Base-by-base conservation (phyloP, 1,140 invertebrate genomes). In the Nasonia giraulti region DNA sequence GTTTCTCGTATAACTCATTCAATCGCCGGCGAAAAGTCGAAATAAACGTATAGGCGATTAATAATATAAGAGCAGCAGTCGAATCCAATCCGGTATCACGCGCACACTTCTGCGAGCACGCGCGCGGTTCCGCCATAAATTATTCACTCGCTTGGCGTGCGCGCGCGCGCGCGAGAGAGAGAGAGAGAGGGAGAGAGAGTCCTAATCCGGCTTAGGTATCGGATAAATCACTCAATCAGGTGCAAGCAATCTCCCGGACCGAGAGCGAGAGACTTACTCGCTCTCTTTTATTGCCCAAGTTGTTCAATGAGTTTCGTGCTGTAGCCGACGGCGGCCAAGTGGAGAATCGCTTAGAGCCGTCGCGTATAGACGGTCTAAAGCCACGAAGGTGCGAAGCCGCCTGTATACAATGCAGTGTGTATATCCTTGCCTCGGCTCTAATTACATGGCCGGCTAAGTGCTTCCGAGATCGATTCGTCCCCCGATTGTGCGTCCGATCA, bases 191-290 rank as follows among this genome's bases (percentile, higher is more conserved):
- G 14, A 27, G 27, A 27, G 27, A 4, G 14, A 20, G 11, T 14
- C 79, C 44, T 47, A 73, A 50, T 79, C 47, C 27, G 27, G 8
- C 27, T 77, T 40, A 71, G 75, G 17, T 4, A 73, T 79, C 66
- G 44, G 17, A 73, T 84, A 55, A 84, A 84, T 79, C 82, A 79
- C 47, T 84, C 62, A 62, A 78, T 82, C 71, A 81, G 20, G 69
- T 55, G 40, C 50, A 55, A 50, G 68, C 62, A 77, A 85, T 69
- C 83, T 77, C 31, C 40, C 23, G 27, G 44, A 0, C n/a, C 17
- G 6, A 7, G 6, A 44, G 17, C 17, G 14, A 33, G 4, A 37
- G 6, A 7, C 73, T 85, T 50, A 0, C 79, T 31, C 62, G 20
- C n/a, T 85, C 71, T 55, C 44, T 55, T 85, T 71, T 31, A 77